These are phyloP conservation scores for Marmota flaviventris DNA, from an alignment of 2,113 vertebrate genomes.

Conservation along the genomic window DNA sequence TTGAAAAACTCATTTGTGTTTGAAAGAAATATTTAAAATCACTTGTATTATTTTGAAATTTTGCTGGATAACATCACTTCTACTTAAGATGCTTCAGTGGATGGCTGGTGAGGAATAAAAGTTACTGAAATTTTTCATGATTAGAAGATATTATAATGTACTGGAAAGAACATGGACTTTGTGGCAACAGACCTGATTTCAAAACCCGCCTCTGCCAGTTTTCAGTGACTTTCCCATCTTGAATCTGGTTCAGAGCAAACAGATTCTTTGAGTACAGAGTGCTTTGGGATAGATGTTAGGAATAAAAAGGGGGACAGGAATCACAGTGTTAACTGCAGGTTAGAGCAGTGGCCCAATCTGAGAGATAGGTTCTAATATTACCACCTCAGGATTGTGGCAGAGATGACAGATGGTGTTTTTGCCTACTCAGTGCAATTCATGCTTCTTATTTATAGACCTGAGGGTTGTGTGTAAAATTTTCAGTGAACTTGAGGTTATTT, in stretches of 20 bases:
- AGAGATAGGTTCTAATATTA: background rate
- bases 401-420: background rate
- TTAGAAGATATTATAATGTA: background rate
- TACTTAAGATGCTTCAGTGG: background rate
- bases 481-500: conserved; percentile 54
- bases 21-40: conserved; percentile 11
- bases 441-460: background rate
- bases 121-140: background rate
- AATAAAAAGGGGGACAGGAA: background rate
- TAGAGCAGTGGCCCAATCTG: background rate
- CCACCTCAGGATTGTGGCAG: background rate
- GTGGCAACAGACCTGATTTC: background rate
- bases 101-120: background rate
- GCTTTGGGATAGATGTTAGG: too few relatives aligned
- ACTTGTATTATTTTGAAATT: conserved; percentile 28
- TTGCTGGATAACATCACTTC: background rate
- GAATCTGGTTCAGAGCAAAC: background rate
- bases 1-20: background rate
- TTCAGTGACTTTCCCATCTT: background rate
- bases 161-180: background rate
- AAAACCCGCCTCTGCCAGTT: background rate
- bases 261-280: background rate
- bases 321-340: background rate
- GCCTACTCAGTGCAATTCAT: too few relatives aligned
- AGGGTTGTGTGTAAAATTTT: conserved; percentile 40